These are phyloP conservation scores for Notiomystis cincta DNA, from an alignment of 2,113 vertebrate genomes.

Conservation along the genomic window DNA sequence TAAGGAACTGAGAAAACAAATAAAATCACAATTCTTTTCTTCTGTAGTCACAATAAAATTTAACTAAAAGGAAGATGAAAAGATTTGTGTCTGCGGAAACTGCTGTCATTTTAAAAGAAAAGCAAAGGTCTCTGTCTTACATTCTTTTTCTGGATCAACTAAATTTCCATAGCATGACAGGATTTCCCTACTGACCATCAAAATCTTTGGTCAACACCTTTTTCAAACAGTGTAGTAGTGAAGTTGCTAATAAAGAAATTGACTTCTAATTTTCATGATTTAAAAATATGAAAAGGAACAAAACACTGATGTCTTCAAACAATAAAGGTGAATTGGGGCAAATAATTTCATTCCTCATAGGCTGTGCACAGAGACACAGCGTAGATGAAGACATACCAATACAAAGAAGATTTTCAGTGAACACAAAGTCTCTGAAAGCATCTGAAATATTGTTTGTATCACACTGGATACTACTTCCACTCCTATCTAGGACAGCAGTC, in stretches of 20 bases:
- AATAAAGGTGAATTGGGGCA: not conserved
- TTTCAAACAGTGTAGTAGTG: not conserved
- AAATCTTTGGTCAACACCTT: not conserved
- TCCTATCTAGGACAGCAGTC: not conserved
- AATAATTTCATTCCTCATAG: rapidly evolving
- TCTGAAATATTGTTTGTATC: not conserved
- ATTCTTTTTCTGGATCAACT: not conserved
- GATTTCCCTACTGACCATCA: not conserved
- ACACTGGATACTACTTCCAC: not conserved
- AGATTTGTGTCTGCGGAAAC: not conserved
- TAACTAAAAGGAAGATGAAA: not conserved
- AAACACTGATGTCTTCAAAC: not conserved
- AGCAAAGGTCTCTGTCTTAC: not conserved
- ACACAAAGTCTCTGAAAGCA: not conserved
- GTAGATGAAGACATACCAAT: not conserved
- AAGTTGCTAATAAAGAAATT: not conserved
- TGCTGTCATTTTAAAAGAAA: not conserved
- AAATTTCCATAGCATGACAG: not conserved
- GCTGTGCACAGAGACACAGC: not conserved
- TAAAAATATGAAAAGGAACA: not conserved
- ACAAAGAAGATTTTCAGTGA: not conserved
- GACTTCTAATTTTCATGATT: not conserved
- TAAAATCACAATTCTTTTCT: not conserved
- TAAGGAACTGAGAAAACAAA: not conserved
- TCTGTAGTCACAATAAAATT: not conserved